These are phyloP conservation scores for Nysson spinosus DNA, from an alignment of 2,888 invertebrate genomes.

Conservation along the genomic window DNA sequence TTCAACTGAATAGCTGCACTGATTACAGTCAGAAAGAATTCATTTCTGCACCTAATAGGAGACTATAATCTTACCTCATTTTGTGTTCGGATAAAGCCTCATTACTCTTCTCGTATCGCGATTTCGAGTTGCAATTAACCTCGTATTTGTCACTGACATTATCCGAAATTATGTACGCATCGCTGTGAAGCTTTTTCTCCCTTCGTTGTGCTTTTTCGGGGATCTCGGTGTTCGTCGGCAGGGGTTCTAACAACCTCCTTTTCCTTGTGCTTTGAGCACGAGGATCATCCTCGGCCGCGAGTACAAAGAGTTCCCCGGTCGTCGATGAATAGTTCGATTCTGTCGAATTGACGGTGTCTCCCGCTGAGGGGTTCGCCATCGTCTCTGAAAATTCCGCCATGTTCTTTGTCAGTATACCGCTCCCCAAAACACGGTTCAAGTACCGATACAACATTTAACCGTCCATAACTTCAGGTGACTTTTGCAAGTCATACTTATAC, in stretches of 20 bases:
- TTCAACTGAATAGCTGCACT: too few relatives aligned
- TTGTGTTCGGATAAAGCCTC: too few relatives aligned
- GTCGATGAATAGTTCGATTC: constrained; percentile 52
- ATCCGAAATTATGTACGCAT: background rate
- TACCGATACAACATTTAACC: too few relatives aligned
- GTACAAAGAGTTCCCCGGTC: constrained; percentile 39
- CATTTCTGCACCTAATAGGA: too few relatives aligned
- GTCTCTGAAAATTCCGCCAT: constrained; percentile 52
- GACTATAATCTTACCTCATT: too few relatives aligned
- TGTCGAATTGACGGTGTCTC: constrained; percentile 71
- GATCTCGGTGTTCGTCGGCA: constrained; percentile 54
- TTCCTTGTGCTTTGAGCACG: constrained; percentile 53
- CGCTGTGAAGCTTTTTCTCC: constrained; percentile 34
- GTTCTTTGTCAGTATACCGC: background rate
- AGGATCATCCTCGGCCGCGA: constrained; percentile 1
- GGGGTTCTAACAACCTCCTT: constrained; percentile 61
- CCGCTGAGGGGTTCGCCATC: constrained; percentile 66
- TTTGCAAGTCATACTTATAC: too few relatives aligned
- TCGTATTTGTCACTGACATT: background rate
- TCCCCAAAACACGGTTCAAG: too few relatives aligned
- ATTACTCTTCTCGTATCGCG: too few relatives aligned
- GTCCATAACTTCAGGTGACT: too few relatives aligned
- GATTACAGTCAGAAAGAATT: too few relatives aligned
- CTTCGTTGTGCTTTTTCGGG: constrained; percentile 60
- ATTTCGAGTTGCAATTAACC: too few relatives aligned